Evolutionary conservation across 2,113 vertebrate species (phyloP), one percentile per base, ranked within the genome.

Genomic region (Mastomys coucha): DNA sequence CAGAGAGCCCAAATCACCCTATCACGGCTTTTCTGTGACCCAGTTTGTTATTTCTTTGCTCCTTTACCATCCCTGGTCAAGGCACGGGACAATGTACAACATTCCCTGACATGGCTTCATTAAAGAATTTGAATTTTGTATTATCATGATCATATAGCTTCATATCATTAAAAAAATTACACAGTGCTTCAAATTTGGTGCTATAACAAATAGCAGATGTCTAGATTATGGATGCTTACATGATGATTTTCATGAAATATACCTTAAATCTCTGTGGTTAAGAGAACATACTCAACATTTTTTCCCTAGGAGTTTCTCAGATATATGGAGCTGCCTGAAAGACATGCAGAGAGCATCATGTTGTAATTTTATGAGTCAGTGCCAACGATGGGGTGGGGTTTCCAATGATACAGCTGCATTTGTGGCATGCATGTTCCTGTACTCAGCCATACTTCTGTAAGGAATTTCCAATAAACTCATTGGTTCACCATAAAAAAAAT

Each of bases 151-250:
- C 20, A 78, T 84, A 53, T 51, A 49, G 88, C 77, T 89, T 63
- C 82, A 72, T 89, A 85, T 70, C 26, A 63, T 70, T 42, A 89
- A 76, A 70, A 96, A 90, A 73, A 76, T 73, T 73, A 53, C 49
- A 56, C n/a, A 42, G 78, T 77, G 20, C 82, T 69, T 92, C 20
- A 70, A 72, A 92, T 89, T 84, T 81, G 20, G 60, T 42, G 51
- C 22, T 84, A 60, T 8, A 24, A 69, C 39, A 70, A 60, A 84
- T 24, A 31, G 19, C 39, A 86, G 70, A 51, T 94, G 87, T 84
- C 58, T 94, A 28, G 28, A 69, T 88, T 39, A 51, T 33, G 45
- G 49, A 78, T 33, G 81, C 56, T 84, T 76, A 76, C 42, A 77
- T 49, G 6, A 69, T 51, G 42, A 89, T 60, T 85, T 84, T 89